Percentiles rank a stretch among this genome's conserved stretches.
Conservation (phyloP, 2,113 vertebrate genomes). For the Odobenus rosmarus region DNA sequence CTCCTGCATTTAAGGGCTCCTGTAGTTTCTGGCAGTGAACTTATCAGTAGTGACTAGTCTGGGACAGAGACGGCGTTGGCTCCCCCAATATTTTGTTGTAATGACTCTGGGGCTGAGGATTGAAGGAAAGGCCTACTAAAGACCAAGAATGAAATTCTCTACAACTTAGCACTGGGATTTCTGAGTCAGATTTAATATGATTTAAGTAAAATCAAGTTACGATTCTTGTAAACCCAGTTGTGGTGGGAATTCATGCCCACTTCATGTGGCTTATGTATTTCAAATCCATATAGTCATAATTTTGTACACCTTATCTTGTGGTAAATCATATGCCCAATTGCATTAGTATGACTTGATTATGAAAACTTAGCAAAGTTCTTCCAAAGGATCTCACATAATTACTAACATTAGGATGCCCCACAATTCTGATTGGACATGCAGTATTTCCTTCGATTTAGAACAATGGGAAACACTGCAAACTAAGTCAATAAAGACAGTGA, state of each 20-base stretch:
- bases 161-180: not conserved
- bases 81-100: not conserved
- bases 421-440: not conserved
- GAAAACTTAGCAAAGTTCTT: not conserved
- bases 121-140: not conserved
- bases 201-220: not conserved
- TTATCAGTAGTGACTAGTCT: not conserved
- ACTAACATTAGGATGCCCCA: not conserved
- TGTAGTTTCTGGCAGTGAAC: not conserved
- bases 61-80: not conserved
- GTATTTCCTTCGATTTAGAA: not conserved
- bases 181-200: conserved; percentile 6
- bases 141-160: not conserved
- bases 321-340: not conserved
- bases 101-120: not conserved
- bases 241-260: not conserved
- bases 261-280: not conserved
- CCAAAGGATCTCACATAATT: not conserved
- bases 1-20: not conserved
- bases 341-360: not conserved
- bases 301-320: not conserved
- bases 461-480: not conserved
- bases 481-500: not conserved
- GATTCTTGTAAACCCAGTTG: not conserved
- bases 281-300: not conserved